Base-by-base conservation (phyloP, 30 jellyfish, hydroid and myxozoan species). In the Chrysaora quinquecirrha region DNA sequence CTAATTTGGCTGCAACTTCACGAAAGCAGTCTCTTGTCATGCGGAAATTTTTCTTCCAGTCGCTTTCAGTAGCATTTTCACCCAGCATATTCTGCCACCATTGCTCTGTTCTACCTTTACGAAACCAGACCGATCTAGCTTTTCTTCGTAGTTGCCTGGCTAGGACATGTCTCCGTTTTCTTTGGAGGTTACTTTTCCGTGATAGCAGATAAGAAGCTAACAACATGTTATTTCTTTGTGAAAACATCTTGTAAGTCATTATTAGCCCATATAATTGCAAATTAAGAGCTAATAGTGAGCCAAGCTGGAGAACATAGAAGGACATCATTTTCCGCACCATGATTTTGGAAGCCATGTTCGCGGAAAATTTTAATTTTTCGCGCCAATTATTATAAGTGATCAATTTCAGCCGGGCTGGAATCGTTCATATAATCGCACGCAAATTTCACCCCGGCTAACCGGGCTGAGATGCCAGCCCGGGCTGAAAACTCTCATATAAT, bases 81-180 rank as follows among this genome's bases (percentile, higher is more conserved):
- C 88, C 88, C 77, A 78, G 29, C 89, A 78, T 78, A 46, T 60
- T 78, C 65, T 48, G 80, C 87, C 83, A 71, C 86, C 86, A 74
- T 34, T 74, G 75, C 38, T 78, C 89, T 33, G 89, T 78, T 14
- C 80, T 31, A 52, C 89, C 75, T 30, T 56, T 74, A 29, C 49
- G 74, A 48, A 74, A 67, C 86, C 75, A 74, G 1, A 38, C 47
- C 19, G 86, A 74, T 9, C 76, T 32, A 29, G 75, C 58, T 29
- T 24, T 74, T 16, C 86, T 61, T 21, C 33, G 86, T 32, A 74
- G 23, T 6, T 38, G 86, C 49, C 86, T 61, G 1, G 75, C 75
- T 50, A 43, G 86, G 29, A 52, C 23, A 72, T 72, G 68, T 60
- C 43, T 61, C 73, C 29, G 62, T 31, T 78, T 62, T 64, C 89